A percentile compares a stretch with the other conserved stretches of the same genome.
Evolutionary conservation across 2,113 vertebrate genomes (phyloP).

Genomic region (Ginglymostoma cirratum): DNA sequence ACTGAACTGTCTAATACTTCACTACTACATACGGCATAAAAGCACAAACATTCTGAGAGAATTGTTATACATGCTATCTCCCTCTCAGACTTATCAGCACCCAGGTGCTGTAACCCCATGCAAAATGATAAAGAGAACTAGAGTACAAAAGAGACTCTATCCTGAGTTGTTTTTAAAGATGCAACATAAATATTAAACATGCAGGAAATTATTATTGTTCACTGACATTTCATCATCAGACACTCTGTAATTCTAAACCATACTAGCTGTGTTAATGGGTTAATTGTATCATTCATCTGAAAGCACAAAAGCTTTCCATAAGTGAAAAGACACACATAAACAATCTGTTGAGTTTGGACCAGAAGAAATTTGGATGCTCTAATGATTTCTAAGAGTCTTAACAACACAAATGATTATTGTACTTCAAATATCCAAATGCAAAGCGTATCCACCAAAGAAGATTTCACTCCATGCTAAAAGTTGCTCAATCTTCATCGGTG

Average conservation of each 20-base stretch:
- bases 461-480: neutral
- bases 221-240: neutral
- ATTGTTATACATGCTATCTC: neutral
- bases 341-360: conserved; percentile 35
- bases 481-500: neutral
- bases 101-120: neutral
- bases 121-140: neutral
- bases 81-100: neutral
- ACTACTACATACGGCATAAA: neutral
- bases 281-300: conserved; percentile 4
- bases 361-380: neutral
- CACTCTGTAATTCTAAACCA: neutral
- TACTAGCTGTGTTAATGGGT: conserved; percentile 12
- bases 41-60: neutral
- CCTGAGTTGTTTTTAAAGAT: neutral
- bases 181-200: neutral
- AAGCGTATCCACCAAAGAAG: neutral
- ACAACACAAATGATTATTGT: conserved; percentile 25
- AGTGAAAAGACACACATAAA: neutral
- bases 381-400: conserved; percentile 6
- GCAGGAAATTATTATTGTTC: neutral
- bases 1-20: neutral
- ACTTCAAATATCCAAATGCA: conserved; percentile 16
- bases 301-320: conserved; percentile 13
- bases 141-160: neutral